Evolutionary conservation across 2,113 vertebrate species (phyloP).

Genomic region (Rutilus rutilus): DNA sequence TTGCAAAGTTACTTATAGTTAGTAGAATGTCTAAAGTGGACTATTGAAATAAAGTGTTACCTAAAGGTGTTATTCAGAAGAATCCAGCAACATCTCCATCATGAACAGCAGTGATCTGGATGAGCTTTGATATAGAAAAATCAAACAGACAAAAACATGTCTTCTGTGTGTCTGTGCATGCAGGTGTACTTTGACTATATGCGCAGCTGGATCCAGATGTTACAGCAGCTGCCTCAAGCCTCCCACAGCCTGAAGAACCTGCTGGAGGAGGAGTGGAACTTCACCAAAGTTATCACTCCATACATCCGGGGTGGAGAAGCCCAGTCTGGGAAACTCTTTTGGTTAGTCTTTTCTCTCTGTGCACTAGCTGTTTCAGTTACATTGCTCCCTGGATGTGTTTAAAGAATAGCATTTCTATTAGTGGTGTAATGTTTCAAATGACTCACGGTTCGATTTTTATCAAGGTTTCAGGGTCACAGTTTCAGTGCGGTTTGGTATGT

Average conservation of each 20-base stretch:
- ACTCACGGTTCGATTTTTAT: no score
- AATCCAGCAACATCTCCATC: neutral
- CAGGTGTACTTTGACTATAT: conserved; percentile 99
- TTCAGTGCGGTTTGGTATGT: no score
- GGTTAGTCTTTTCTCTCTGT: conserved; percentile 70
- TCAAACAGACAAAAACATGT: neutral
- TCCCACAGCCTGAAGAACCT: conserved; percentile 99
- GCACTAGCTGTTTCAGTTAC: neutral
- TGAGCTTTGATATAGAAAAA: neutral
- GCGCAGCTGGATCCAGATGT: conserved; percentile 99
- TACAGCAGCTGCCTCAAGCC: conserved; percentile 97
- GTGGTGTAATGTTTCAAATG: no score
- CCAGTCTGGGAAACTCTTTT: conserved; percentile 96
- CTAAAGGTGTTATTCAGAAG: neutral
- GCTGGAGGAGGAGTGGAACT: conserved; percentile 98
- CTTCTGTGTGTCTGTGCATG: conserved; percentile 36
- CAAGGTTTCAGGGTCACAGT: no score
- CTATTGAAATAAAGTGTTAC: no score
- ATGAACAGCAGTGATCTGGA: neutral
- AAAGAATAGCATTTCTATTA: neutral
- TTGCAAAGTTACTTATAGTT: no score
- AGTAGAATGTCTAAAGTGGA: no score
- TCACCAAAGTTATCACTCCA: conserved; percentile 98
- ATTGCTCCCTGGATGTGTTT: no score
- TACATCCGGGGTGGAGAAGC: conserved; percentile 97